Base-by-base conservation (phyloP, 1,140 invertebrate genomes). In the Mactra quadrangularis region DNA sequence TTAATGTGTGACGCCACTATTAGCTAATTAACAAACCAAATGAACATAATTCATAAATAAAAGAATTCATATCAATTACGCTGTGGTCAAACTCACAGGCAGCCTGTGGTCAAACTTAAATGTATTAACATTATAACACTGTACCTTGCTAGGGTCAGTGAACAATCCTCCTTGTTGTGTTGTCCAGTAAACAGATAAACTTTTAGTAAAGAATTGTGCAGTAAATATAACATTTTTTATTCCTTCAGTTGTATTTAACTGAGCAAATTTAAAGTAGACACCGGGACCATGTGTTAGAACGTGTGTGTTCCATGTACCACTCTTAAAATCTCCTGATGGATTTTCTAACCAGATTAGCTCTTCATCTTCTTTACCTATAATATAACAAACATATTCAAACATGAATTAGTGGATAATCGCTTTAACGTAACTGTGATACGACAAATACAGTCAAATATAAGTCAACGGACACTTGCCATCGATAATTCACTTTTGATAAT, bases 331-430 rank as follows among this genome's bases (percentile, higher is more conserved):
- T 0, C 47, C 66, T 0, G 84, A 88, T 1, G 92, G 92, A 68
- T 93, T 91, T 82, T 92, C 89, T 57, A 92, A 77, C 92, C 92
- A 92, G 15, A 91, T 55, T 11, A 93, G 77, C 41, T 92, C 84
- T n/a, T 88, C 90, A 64, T 89, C 66, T 76, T 88, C 57, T 45
- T 45, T 52, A 70, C 89, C 91, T 88, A 55, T 22, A 70, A 45
- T n/a, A 27, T 7, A 72, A 76, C 6, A 41, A 17, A 1, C 33
- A 35, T n/a, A 3, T 55, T 15, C n/a, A 9, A 6, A 74, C 15
- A 22, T 29, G 3, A 35, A 25, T 17, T 22, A 2, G 9, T 57
- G 2, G 53, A 1, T n/a, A 22, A 35, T 15, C 15, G n/a, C 2
- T 17, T 9, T 27, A 3, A 38, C 55, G 11, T 19, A 57, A 57